Base-by-base conservation (phyloP, 2,797 vertebrate genomes). In the Tokudaia tokunoshimensis region DNA sequence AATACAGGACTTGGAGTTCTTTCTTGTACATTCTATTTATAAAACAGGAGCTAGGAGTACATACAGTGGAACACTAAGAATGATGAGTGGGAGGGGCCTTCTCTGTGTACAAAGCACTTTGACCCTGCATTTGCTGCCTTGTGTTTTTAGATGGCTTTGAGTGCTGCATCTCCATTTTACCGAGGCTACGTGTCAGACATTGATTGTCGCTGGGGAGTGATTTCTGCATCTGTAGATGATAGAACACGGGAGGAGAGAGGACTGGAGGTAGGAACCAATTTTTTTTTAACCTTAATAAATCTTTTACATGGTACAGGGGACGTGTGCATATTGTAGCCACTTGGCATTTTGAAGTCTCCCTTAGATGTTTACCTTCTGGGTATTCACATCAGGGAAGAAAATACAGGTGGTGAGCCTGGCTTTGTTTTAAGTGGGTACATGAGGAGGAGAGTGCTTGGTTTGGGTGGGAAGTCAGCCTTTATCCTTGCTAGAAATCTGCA, bases 141-240 rank as follows among this genome's bases (percentile, higher is more conserved):
- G 6, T 78, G 65, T 52, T 98, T 98, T 47, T 97, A 99, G 99
- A 99, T 99, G 99, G 99, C 99, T 0, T 93, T 99, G 98, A 99
- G 99, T 83, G 99, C 99, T 52, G 99, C 99, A 0, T 99, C 99
- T 31, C 99, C 99, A 0, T 99, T 99, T 98, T 99, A 99, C 98
- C 99, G 99, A 98, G 99, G 99, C 96, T 99, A 99, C 1, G 99
- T 99, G 97, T 99, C 99, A 0, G 99, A 99, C 97, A 99, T 99
- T 12, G 99, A 99, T 97, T 99, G 99, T 98, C 99, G 99, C 97
- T 99, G 99, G 99, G 99, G 99, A 74, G 99, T 99, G 91, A 99
- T 99, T 98, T 99, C 99, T 47, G 99, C 99, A 31, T 99, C 99
- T 0, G 99, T 99, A 95, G 99, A 99, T 10, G 99, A 99, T 98